A percentile compares a stretch with the other conserved stretches of the same genome.
Evolutionary conservation across 2,113 vertebrate genomes (phyloP).

Genomic region (Ailuropoda melanoleuca): DNA sequence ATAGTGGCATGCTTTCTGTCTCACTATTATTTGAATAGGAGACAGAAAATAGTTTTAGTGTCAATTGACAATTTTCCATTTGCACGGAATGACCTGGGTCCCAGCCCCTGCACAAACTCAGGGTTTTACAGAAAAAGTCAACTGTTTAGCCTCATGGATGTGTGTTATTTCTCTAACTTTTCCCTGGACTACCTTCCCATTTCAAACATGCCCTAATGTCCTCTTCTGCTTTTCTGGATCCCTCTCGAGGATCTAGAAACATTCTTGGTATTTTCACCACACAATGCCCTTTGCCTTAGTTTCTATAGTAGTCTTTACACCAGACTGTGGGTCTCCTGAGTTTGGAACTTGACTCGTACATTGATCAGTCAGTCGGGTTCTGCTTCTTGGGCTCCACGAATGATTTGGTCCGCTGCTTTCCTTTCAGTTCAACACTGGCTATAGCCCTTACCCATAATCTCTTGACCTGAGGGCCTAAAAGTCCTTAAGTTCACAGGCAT

Average conservation of each 20-base stretch:
- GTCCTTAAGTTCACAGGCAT: constrained; percentile 7
- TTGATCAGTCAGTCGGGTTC: constrained; percentile 2
- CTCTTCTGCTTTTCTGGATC: constrained; percentile 23
- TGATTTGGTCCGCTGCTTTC: constrained; percentile 21
- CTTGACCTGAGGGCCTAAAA: neutral
- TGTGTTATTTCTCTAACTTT: constrained; percentile 14
- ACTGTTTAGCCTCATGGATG: neutral
- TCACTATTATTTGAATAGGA: constrained; percentile 5
- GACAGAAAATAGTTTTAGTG: constrained; percentile 23
- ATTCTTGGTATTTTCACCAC: neutral
- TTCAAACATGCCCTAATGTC: neutral
- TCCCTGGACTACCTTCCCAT: neutral
- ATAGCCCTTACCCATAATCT: neutral
- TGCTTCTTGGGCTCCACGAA: constrained; percentile 18
- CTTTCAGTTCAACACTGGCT: neutral
- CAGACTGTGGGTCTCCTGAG: neutral
- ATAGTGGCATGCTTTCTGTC: constrained; percentile 1
- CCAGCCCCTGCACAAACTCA: neutral
- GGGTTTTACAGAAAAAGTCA: neutral
- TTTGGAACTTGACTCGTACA: neutral
- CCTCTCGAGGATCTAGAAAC: neutral
- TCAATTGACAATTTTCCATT: constrained; percentile 37
- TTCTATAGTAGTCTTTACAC: neutral
- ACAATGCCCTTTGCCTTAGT: neutral
- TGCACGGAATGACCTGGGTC: neutral